Percentiles rank a stretch among this genome's conserved stretches.
These are phyloP conservation scores for Pelusios castaneus DNA, from an alignment of 2,113 vertebrate species.

Conservation along the genomic window DNA sequence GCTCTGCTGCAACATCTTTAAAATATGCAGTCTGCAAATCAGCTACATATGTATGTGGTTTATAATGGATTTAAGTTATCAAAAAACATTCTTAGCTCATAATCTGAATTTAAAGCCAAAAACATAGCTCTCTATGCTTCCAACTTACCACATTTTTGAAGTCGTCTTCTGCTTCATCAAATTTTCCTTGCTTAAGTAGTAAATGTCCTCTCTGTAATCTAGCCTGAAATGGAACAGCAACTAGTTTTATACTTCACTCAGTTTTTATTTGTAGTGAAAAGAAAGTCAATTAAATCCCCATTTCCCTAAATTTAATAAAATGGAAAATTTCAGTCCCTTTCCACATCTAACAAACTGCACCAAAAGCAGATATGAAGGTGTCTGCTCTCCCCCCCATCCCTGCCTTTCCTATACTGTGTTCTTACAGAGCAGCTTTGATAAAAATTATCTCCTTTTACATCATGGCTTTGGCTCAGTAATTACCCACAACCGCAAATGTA, in stretches of 20 bases:
- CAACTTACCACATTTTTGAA: constrained; percentile 95
- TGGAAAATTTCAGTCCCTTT: background rate
- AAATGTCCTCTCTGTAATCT: constrained; percentile 95
- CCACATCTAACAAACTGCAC: background rate
- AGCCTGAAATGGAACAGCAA: constrained; percentile 79
- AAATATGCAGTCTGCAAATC: background rate
- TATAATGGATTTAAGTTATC: background rate
- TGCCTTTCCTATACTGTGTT: background rate
- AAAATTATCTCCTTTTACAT: background rate
- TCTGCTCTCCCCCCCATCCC: background rate
- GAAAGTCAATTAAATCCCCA: background rate
- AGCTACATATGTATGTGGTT: background rate
- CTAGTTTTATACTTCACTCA: background rate
- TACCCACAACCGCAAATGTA: background rate
- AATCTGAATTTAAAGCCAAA: background rate
- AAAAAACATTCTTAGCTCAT: background rate
- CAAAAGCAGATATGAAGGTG: background rate
- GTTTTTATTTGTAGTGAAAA: background rate
- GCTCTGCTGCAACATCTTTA: background rate
- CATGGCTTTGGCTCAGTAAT: background rate
- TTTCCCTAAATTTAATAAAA: background rate
- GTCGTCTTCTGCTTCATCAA: constrained; percentile 95
- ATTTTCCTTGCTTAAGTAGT: constrained; percentile 92
- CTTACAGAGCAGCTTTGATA: background rate
- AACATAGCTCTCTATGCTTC: background rate